These are phyloP conservation scores for Oikopleura vanhoeffeni DNA, from an alignment of 23 tunicate genomes.

Conservation along the genomic window DNA sequence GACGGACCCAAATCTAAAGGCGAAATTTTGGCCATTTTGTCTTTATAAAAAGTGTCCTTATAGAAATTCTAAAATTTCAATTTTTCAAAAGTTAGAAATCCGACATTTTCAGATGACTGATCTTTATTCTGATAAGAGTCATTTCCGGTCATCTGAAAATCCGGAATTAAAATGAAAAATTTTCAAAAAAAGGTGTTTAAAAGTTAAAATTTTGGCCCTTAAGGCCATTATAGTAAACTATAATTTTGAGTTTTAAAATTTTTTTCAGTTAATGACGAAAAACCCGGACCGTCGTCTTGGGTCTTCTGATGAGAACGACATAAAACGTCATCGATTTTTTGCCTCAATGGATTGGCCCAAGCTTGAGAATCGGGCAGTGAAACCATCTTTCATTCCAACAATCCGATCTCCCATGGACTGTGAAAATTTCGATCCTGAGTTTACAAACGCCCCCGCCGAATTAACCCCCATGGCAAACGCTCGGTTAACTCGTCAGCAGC, in stretches of 20 bases:
- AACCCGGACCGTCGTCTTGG: slow-evolving; percentile 71
- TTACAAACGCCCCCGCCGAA: slow-evolving; percentile 40
- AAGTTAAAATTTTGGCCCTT: background rate
- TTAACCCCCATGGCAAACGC: slow-evolving; percentile 45
- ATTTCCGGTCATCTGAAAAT: too few relatives aligned
- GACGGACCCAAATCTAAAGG: too few relatives aligned
- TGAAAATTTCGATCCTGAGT: slow-evolving; percentile 82
- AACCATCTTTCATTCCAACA: slow-evolving; percentile 53
- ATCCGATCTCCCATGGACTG: slow-evolving; percentile 37
- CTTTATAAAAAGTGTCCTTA: too few relatives aligned
- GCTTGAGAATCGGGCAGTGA: slow-evolving; percentile 39
- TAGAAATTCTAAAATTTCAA: too few relatives aligned
- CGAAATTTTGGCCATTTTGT: too few relatives aligned
- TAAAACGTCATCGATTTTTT: slow-evolving; percentile 56
- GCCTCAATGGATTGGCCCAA: slow-evolving; percentile 36
- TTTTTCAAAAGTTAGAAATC: too few relatives aligned
- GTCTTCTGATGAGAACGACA: slow-evolving; percentile 36
- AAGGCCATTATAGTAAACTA: background rate
- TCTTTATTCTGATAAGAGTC: too few relatives aligned
- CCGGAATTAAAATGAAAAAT: background rate
- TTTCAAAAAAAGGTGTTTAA: background rate
- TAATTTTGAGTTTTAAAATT: background rate
- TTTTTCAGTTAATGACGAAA: slow-evolving; percentile 83
- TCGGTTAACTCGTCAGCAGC: slow-evolving; percentile 42
- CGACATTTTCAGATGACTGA: too few relatives aligned